These are phyloP conservation scores for Anagrus nilaparvatae DNA, from an alignment of 1,140 invertebrate species.

Conservation along the genomic window DNA sequence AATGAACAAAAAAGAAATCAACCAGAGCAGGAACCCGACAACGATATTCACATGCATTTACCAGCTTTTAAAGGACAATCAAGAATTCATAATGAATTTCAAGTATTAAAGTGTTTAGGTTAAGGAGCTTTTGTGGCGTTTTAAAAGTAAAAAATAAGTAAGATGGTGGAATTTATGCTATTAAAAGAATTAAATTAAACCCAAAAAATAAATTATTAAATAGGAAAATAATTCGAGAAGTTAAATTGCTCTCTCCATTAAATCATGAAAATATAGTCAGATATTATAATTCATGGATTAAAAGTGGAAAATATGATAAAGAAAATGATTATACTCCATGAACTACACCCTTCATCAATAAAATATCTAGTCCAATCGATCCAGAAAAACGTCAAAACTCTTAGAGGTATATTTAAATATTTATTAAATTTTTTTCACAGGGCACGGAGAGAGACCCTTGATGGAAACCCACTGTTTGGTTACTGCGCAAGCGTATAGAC, in stretches of 20 bases:
- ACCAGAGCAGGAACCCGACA: constrained; percentile 29
- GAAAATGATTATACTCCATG: no score
- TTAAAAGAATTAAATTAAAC: constrained; percentile 89
- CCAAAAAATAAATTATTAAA: constrained; percentile 76
- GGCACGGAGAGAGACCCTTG: no score
- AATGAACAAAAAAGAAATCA: constrained; percentile 25
- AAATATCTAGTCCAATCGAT: no score
- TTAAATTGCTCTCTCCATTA: constrained; percentile 84
- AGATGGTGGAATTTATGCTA: constrained; percentile 86
- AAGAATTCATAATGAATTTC: constrained; percentile 76
- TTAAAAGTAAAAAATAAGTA: constrained; percentile 90
- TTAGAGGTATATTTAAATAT: no score
- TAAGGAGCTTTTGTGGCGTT: constrained; percentile 95
- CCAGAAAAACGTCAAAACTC: no score
- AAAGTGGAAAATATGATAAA: no score
- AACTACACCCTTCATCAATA: no score
- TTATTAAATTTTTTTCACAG: no score
- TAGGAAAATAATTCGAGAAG: constrained; percentile 90
- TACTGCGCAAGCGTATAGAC: no score
- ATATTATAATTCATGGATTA: constrained; percentile 97
- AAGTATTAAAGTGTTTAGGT: constrained; percentile 75
- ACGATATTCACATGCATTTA: constrained; percentile 28
- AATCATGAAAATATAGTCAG: constrained; percentile 98
- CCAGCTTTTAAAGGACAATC: constrained; percentile 45
- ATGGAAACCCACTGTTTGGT: no score